phyloP scores from a whole-genome alignment of 1,140 invertebrate species.

The Phymastichus coffea region DNA sequence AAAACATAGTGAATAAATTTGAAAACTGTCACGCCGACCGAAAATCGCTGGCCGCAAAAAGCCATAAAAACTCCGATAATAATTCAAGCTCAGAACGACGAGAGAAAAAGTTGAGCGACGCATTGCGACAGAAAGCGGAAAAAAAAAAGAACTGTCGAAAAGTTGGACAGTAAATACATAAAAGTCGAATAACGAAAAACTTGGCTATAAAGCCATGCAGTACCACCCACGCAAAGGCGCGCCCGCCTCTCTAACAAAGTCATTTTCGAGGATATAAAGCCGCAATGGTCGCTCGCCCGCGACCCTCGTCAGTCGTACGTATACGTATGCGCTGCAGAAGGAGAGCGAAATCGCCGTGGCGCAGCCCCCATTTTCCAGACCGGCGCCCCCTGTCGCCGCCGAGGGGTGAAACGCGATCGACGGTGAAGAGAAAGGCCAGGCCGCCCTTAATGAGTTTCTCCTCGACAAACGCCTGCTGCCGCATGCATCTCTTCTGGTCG shows the following conservation, averaged over 20 bases:
- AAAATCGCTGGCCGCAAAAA: no score
- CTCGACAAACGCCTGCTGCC: no score
- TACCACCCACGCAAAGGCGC: not conserved
- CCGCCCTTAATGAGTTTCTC: not conserved
- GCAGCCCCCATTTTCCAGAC: constrained; percentile 21
- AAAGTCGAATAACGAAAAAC: not conserved
- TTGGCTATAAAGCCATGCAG: not conserved
- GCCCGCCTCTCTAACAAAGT: constrained; percentile 8
- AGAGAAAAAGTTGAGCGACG: not conserved
- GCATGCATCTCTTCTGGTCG: no score
- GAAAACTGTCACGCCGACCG: no score
- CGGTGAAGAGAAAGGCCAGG: not conserved
- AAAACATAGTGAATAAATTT: no score
- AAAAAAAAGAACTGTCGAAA: no score
- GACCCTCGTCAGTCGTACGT: not conserved
- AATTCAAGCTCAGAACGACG: no score
- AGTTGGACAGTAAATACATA: constrained; percentile 5
- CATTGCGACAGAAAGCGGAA: constrained; percentile 7
- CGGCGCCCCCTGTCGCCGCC: no score
- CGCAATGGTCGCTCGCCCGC: not conserved
- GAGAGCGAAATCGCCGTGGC: constrained; percentile 15
- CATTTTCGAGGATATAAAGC: constrained; percentile 23
- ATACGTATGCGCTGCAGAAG: not conserved
- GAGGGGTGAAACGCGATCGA: not conserved
- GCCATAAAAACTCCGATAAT: no score